A percentile compares a stretch with the other conserved stretches of the same genome.
phyloP scores from a whole-genome alignment of 2,797 vertebrate species.

The Macroramphosus scolopax region DNA sequence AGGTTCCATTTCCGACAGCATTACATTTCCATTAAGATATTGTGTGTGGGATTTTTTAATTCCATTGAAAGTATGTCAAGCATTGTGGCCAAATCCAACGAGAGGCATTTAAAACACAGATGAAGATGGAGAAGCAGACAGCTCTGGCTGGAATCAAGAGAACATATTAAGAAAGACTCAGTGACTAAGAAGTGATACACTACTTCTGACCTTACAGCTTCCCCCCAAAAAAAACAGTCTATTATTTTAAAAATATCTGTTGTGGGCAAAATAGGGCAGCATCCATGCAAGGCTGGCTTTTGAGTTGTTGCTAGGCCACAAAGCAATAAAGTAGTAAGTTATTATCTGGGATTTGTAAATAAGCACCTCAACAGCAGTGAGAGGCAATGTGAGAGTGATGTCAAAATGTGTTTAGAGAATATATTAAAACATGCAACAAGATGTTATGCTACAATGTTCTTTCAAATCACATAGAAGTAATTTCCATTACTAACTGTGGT shows the following conservation, averaged over 20 bases:
- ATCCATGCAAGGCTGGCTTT: slow-evolving; percentile 2
- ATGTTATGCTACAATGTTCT: background rate
- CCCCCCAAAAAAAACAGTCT: no score
- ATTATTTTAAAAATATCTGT: slow-evolving; percentile 6
- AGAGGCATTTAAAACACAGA: no score
- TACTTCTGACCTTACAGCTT: no score
- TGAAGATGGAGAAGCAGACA: background rate
- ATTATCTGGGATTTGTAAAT: slow-evolving; percentile 30
- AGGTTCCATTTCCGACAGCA: background rate
- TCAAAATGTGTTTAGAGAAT: slow-evolving; percentile 16
- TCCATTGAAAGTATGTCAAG: no score
- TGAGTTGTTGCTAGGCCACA: slow-evolving; percentile 5
- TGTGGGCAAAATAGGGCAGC: background rate
- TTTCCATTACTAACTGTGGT: background rate
- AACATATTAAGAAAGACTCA: background rate
- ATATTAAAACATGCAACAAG: slow-evolving; percentile 13
- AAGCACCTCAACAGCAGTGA: slow-evolving; percentile 14
- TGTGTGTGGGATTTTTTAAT: no score
- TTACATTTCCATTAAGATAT: slow-evolving; percentile 2
- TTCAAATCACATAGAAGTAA: slow-evolving; percentile 13
- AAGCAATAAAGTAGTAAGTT: slow-evolving; percentile 30
- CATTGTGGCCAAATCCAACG: no score
- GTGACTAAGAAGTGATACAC: background rate
- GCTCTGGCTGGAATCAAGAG: background rate
- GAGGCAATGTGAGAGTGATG: slow-evolving; percentile 8